Conservation (phyloP, 2,797 vertebrate species). For the Paratrypauchen microcephalus region DNA sequence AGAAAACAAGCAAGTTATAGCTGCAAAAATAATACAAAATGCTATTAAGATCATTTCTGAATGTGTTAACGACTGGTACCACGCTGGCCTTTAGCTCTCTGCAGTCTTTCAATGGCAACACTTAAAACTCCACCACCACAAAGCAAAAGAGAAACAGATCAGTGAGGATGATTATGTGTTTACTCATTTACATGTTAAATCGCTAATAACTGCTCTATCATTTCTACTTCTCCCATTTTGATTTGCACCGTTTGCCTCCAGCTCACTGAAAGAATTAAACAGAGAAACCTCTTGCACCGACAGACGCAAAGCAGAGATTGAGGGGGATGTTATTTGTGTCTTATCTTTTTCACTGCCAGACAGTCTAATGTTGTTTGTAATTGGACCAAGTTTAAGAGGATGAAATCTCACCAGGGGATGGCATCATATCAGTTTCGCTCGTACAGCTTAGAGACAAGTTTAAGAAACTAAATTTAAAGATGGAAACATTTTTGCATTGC, state of each 20-base stretch:
- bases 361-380: slow-evolving; percentile 62
- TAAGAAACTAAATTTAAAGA: slow-evolving; percentile 50
- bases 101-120: slow-evolving; percentile 9
- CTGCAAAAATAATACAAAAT: not conserved
- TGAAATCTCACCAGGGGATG: slow-evolving; percentile 55
- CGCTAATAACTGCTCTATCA: slow-evolving; percentile 44
- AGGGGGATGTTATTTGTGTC: slow-evolving; percentile 53
- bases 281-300: slow-evolving; percentile 40
- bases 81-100: not conserved
- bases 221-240: slow-evolving; percentile 26
- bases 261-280: slow-evolving; percentile 41
- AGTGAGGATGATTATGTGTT: slow-evolving; percentile 27
- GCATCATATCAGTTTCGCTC: slow-evolving; percentile 53
- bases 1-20: not conserved
- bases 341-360: slow-evolving; percentile 62
- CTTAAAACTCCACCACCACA: slow-evolving; percentile 15
- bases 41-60: not conserved
- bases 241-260: slow-evolving; percentile 14
- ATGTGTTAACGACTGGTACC: not conserved
- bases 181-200: slow-evolving; percentile 27
- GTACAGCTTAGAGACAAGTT: slow-evolving; percentile 51
- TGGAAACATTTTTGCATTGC: slow-evolving; percentile 60
- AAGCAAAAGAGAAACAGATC: slow-evolving; percentile 9
- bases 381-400: slow-evolving; percentile 67
- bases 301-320: slow-evolving; percentile 50